Evolutionary conservation across 2,113 vertebrate genomes (phyloP), one percentile per base, ranked within the genome.

Genomic region (Microtus richardsoni): DNA sequence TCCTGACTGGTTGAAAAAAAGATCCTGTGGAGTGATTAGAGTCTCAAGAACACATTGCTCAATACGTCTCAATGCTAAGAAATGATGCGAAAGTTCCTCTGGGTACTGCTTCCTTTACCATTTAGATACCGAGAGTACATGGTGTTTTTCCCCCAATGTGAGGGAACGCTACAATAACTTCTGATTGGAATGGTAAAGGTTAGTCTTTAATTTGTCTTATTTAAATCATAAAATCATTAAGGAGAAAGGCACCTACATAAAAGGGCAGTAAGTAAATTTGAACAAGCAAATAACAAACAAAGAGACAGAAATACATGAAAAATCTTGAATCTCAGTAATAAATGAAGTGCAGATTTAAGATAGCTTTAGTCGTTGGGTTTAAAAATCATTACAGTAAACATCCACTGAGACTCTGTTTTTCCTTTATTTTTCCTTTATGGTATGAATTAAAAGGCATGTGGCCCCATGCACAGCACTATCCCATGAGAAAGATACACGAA

Each of bases 31-130:
- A 96, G 82, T 30, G 90, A 94, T 92, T 83, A 85, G 44, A 91
- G 44, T 54, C 62, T 79, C 13, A 58, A 89, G 68, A 94, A 91
- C 71, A 88, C n/a, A 83, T 54, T 93, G 44, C 47, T 93, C 71
- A 96, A 39, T 91, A 90, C 90, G 71, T 92, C 41, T 88, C 47
- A 62, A 75, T 33, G 33, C 78, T 87, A 95, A 88, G 75, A 92
- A 88, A 33, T 26, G 79, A 82, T 58, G 44, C 14, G 86, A 66
- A 90, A 93, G 44, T 68, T 82, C 47, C 49, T 89, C 86, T 80
- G 41, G 47, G 21, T n/a, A 75, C 54, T 66, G 60, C 3, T 87
- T 86, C 30, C 79, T 90, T 93, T 52, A 71, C 87, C 33, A 47
- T 44, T 89, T 73, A 93, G 71, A 39, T 13, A 77, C 21, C 39